A percentile compares a stretch with the other conserved stretches of the same genome.
phyloP scores from a whole-genome alignment of 1,140 invertebrate species.

The Hormaphis cornu region DNA sequence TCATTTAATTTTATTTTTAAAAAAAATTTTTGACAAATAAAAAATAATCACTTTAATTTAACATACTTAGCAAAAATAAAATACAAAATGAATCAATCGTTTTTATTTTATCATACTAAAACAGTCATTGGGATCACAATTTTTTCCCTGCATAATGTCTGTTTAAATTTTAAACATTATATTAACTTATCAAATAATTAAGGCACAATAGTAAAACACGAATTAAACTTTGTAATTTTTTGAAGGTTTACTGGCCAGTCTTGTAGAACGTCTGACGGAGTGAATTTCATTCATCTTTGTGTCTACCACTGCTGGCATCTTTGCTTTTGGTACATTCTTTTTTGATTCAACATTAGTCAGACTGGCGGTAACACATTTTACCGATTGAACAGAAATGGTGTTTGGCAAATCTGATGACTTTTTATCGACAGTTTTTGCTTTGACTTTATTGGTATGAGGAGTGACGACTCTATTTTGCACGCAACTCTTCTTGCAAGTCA shows the following conservation, averaged over 20 bases:
- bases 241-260: slow-evolving; percentile 4
- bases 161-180: slow-evolving; percentile 7
- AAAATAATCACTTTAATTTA: slow-evolving; percentile 2
- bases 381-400: background rate
- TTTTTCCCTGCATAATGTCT: background rate
- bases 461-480: background rate
- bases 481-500: too few relatives aligned
- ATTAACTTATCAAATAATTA: background rate
- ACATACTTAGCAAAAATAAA: background rate
- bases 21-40: background rate
- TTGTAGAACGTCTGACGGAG: background rate
- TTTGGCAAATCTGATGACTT: too few relatives aligned
- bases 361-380: too few relatives aligned
- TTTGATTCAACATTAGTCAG: too few relatives aligned
- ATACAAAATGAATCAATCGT: background rate
- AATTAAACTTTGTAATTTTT: slow-evolving; percentile 15
- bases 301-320: background rate
- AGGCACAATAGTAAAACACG: background rate
- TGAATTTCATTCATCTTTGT: background rate
- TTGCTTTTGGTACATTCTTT: background rate
- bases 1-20: background rate
- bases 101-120: background rate
- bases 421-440: too few relatives aligned
- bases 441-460: background rate
- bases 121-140: background rate